Conservation (phyloP, 2,113 vertebrate genomes). For the Brachionichthys hirsutus region DNA sequence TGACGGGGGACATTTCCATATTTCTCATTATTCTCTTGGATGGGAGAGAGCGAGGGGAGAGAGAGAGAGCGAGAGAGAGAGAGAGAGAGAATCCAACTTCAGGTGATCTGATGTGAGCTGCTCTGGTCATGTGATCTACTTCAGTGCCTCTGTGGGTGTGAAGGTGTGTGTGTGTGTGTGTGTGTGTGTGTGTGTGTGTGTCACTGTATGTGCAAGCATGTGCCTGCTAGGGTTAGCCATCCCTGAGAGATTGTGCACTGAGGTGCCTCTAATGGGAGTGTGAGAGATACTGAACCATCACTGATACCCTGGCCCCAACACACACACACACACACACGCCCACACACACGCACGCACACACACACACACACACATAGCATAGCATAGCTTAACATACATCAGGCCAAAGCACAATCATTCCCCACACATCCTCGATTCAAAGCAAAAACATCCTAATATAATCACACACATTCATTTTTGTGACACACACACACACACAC, state of each 20-base stretch:
- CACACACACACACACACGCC: constrained; percentile 33
- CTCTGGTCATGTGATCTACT: constrained; percentile 52
- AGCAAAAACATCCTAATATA: constrained; percentile 31
- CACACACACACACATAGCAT: constrained; percentile 1
- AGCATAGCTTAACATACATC: constrained; percentile 30
- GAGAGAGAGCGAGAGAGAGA: constrained; percentile 2
- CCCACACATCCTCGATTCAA: constrained; percentile 30
- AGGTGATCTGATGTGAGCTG: constrained; percentile 59
- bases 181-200: constrained; percentile 24
- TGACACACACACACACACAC: constrained; percentile 13
- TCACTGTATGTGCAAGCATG: constrained; percentile 57
- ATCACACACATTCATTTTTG: constrained; percentile 29
- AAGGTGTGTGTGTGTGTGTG: constrained; percentile 22
- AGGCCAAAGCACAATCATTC: constrained; percentile 36
- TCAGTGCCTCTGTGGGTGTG: constrained; percentile 28
- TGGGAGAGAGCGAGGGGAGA: constrained; percentile 50
- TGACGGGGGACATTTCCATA: constrained; percentile 68
- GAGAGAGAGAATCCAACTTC: constrained; percentile 39
- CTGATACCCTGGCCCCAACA: constrained; percentile 65
- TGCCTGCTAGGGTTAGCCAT: constrained; percentile 62
- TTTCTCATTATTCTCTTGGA: constrained; percentile 75
- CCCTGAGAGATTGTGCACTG: constrained; percentile 72
- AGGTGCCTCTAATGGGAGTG: constrained; percentile 71
- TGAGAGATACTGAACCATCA: constrained; percentile 70
- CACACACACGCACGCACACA: constrained; percentile 22